Conservation (phyloP, 2,888 invertebrate genomes). For the Diaphora mendica region DNA sequence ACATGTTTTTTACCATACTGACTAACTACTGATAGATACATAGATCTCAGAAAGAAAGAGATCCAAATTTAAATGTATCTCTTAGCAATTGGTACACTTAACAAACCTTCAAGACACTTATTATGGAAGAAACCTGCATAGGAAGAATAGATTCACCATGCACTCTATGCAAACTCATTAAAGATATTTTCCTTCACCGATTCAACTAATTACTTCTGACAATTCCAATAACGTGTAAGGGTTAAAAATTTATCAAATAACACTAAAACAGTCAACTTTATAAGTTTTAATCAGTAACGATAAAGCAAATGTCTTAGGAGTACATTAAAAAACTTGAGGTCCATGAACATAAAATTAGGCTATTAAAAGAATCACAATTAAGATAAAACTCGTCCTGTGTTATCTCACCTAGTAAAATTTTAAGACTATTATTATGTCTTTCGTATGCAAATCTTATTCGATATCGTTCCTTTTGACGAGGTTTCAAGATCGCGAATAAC, state of each 20-base stretch:
- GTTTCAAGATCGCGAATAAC: conserved; percentile 17
- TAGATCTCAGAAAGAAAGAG: background rate
- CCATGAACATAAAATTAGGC: conserved; percentile 19
- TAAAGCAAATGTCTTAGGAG: background rate
- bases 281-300: background rate
- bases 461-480: conserved; percentile 53
- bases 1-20: background rate
- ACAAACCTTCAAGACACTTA: background rate
- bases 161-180: background rate
- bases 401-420: conserved; percentile 55
- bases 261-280: background rate
- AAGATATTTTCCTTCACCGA: background rate
- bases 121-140: background rate
- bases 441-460: conserved; percentile 67
- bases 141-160: too few relatives aligned
- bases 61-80: background rate
- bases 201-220: background rate
- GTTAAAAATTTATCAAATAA: background rate
- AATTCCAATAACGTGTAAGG: background rate
- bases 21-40: background rate
- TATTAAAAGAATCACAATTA: conserved; percentile 44
- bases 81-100: background rate
- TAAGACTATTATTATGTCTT: conserved; percentile 60
- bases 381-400: conserved; percentile 44
- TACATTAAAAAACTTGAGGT: conserved; percentile 14